A percentile compares a stretch with the other conserved stretches of the same genome.
phyloP scores from a whole-genome alignment of 1,140 invertebrate genomes.

The Euschistus heros region DNA sequence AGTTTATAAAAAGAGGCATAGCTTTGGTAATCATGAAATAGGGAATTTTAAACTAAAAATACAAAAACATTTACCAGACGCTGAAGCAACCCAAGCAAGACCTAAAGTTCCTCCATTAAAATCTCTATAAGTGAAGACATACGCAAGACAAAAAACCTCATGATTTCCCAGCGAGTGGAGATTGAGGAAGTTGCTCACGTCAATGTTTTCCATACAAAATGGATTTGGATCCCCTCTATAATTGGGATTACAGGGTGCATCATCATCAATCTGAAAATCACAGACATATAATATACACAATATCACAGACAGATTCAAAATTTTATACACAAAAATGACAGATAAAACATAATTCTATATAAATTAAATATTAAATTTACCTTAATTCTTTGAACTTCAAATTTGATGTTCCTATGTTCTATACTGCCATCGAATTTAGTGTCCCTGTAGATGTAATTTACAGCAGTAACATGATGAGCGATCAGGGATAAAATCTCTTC shows the following conservation, averaged over 20 bases:
- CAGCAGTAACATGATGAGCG: conserved; percentile 94
- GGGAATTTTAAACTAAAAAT: too few relatives aligned
- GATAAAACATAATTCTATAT: not conserved
- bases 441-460: conserved; percentile 94
- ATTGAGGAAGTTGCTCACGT: conserved; percentile 98
- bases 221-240: conserved; percentile 68
- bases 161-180: conserved; percentile 94
- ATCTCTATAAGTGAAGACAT: conserved; percentile 96
- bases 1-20: too few relatives aligned
- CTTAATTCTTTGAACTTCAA: conserved; percentile 94
- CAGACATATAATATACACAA: not conserved
- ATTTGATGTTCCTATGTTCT: conserved; percentile 88
- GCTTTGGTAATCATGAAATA: too few relatives aligned
- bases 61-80: conserved; percentile 46
- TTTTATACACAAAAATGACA: not conserved
- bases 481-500: conserved; percentile 97
- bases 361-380: conserved; percentile 39
- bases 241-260: conserved; percentile 58
- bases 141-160: conserved; percentile 95
- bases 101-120: conserved; percentile 94
- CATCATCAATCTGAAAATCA: conserved; percentile 71
- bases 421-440: conserved; percentile 82
- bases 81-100: conserved; percentile 95
- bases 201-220: conserved; percentile 95
- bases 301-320: not conserved